Conservation (phyloP, 2,113 vertebrate genomes). For the Polypterus senegalus region DNA sequence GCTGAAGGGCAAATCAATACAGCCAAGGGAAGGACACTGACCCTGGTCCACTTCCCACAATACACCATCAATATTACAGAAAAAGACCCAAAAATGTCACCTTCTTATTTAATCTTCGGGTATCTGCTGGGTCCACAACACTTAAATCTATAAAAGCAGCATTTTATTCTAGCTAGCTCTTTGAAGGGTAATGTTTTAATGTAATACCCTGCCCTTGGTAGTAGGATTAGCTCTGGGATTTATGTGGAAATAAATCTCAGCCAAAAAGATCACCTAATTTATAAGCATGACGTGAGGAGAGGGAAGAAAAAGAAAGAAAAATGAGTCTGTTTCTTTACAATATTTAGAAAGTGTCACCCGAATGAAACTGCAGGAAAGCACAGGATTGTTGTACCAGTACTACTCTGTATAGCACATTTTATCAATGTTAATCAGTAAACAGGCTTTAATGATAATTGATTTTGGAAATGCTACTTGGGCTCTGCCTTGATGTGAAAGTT, state of each 20-base stretch:
- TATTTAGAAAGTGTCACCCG: too few species aligned
- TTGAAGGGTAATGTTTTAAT: constrained; percentile 11
- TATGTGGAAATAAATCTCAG: constrained; percentile 4
- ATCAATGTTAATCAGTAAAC: too few species aligned
- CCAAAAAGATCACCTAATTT: background rate
- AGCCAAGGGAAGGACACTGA: constrained; percentile 48
- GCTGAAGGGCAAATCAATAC: constrained; percentile 62
- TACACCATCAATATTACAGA: constrained; percentile 23
- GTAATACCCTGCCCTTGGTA: constrained; percentile 7
- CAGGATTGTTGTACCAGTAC: too few species aligned
- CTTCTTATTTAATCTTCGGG: constrained; percentile 5
- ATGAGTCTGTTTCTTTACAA: too few species aligned
- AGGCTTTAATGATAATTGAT: too few species aligned
- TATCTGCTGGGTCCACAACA: constrained; percentile 3
- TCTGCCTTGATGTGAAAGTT: too few species aligned
- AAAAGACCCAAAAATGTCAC: constrained; percentile 28
- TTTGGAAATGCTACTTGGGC: too few species aligned
- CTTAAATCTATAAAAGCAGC: constrained; percentile 1
- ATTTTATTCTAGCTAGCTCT: constrained; percentile 4
- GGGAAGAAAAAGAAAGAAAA: too few species aligned
- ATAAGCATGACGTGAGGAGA: background rate
- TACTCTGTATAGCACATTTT: too few species aligned
- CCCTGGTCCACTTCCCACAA: constrained; percentile 41
- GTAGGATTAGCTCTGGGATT: constrained; percentile 1
- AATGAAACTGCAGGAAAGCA: too few species aligned